Evolutionary conservation across 2,797 vertebrate species (phyloP), one percentile per base, ranked within the genome.

Genomic region (Heterohyrax brucei): DNA sequence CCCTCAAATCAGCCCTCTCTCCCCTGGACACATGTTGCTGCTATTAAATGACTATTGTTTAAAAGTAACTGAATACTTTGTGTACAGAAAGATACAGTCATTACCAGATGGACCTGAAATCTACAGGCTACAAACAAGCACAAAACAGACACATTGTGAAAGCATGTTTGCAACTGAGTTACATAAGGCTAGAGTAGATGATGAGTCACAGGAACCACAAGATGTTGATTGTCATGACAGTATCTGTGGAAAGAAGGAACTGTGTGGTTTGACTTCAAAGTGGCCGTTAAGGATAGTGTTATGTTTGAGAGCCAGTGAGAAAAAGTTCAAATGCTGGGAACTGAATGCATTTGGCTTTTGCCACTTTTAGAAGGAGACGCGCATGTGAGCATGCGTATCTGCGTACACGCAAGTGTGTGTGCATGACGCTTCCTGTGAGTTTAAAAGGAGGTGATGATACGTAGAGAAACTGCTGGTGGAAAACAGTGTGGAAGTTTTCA

Each of bases 101-200:
- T 87, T 95, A 86, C 93, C 96, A 96, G 96, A 97, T 96, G 96
- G 95, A 88, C 77, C 78, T 87, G 61, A 87, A 93, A 91, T 91
- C 93, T 79, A 94, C 96, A 94, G 79, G 73, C 89, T 90, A 91
- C 66, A 96, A 94, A 96, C 70, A 89, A 76, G 62, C 87, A 77
- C 61, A 70, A 80, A 68, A 82, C 68, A 95, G 92, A 96, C 95
- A 95, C 89, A 89, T 10, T 73, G 84, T 94, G 88, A 59, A 59
- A 93, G 73, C 44, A n/a, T 1, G 46, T 2, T 13, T 30, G 87
- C 50, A 72, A 72, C 73, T 13, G 53, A 70, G 13, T 94, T 95
- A 30, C 92, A 53, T 61, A 91, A 91, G 75, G 89, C 94, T 21
- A 21, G 85, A 64, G 39, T 7, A 53, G 82, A 66, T 62, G 24